Evolutionary conservation across 1,140 invertebrate species (phyloP), one percentile per base, ranked within the genome.

Genomic region (Apis laboriosa): DNA sequence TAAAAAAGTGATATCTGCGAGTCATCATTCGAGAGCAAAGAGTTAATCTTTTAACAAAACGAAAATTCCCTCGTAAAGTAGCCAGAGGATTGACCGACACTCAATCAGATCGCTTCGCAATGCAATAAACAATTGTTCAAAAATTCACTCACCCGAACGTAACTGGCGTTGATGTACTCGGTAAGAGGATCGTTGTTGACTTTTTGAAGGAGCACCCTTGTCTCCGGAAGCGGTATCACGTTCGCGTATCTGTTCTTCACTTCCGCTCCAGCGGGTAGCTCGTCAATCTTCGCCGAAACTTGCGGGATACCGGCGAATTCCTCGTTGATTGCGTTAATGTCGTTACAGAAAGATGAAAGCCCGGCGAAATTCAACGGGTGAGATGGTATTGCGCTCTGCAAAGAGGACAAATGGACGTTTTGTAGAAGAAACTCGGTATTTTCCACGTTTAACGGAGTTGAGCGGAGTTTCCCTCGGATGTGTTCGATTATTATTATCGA

Each of bases 121-220:
- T 0, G 24, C 24, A 24, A 24, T 24, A 24, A 34, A 34, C 34
- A 34, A 3, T 34, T 4, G 34, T 3, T 34, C 2, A 34, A 34
- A 34, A 34, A 34, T 34, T 34, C 34, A 34, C 91, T 96, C 93
- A 97, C 97, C 92, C 96, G 96, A 89, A 98, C 96, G 94, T 96
- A 98, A 94, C 98, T 98, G 81, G 98, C 98, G 93, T 99, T 99
- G 85, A 99, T 98, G 92, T 98, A 99, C 91, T 98, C 97, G 56
- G 96, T 97, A 83, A 96, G 96, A 12, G 96, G 95, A 91, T 97
- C 97, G 75, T 96, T 96, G 84, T 96, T 96, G 64, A 96, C 94
- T 81, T 94, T 94, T 88, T 95, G 94, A 17, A 98, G 94, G 53
- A 96, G 95, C 3, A 99, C 98, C 88, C 98, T 95, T 34, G 97